Evolutionary conservation across 2,888 invertebrate species (phyloP).

Genomic region (Ptilodon capucinus): DNA sequence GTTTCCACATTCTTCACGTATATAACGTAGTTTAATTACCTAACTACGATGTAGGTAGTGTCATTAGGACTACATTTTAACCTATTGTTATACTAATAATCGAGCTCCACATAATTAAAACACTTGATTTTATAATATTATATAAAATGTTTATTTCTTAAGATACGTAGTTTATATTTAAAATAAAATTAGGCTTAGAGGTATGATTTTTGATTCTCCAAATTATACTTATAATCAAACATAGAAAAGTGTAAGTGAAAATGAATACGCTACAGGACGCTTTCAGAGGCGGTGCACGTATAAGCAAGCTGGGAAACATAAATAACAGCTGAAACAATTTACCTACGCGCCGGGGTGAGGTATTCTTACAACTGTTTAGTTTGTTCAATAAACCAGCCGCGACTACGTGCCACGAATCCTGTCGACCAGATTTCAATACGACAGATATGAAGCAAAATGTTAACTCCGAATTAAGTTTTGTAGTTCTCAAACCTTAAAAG

Average conservation of each 20-base stretch:
- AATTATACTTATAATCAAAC: constrained; percentile 29
- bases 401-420: constrained; percentile 68
- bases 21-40: no score
- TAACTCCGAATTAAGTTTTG: not conserved
- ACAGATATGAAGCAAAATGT: constrained; percentile 17
- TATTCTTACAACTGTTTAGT: constrained; percentile 80
- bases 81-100: no score
- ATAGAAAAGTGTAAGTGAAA: constrained; percentile 41
- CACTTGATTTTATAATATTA: no score
- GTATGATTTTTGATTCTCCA: not conserved
- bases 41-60: no score
- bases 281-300: constrained; percentile 69
- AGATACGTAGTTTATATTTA: no score
- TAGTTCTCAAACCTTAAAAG: not conserved
- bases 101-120: no score
- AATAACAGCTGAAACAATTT: constrained; percentile 79
- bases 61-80: no score
- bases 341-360: constrained; percentile 71
- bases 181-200: no score
- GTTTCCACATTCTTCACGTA: no score
- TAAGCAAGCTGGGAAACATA: constrained; percentile 76
- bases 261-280: constrained; percentile 40
- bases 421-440: constrained; percentile 18
- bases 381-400: constrained; percentile 72
- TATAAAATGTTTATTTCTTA: no score